Evolutionary conservation across 2,888 invertebrate species (phyloP).

Genomic region (Hermodice carunculata): DNA sequence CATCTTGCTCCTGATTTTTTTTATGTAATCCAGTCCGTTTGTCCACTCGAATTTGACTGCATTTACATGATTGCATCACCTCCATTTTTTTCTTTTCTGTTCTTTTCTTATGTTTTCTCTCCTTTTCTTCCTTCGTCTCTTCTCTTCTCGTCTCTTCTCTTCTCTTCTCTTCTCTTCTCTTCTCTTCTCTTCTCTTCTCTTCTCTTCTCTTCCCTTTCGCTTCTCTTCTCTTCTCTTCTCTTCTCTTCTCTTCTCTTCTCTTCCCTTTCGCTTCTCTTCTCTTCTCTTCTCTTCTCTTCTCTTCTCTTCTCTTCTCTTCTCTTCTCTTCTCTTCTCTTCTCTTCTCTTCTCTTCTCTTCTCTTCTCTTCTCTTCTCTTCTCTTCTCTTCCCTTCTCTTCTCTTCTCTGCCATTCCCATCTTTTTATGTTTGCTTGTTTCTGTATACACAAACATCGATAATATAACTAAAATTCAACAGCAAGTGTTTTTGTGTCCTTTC

Average conservation of each 20-base stretch:
- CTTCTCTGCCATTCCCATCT: background rate
- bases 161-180: background rate
- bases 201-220: background rate
- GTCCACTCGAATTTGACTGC: too few species aligned
- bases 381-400: background rate
- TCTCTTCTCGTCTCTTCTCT: background rate
- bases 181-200: background rate
- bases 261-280: background rate
- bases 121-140: background rate
- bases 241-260: background rate
- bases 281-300: background rate
- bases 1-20: too few species aligned
- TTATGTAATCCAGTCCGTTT: too few species aligned
- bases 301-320: background rate
- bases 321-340: background rate
- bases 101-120: background rate
- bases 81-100: background rate
- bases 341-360: background rate
- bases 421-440: background rate
- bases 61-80: too few species aligned
- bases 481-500: too few species aligned
- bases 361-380: background rate
- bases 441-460: too few species aligned
- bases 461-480: too few species aligned
- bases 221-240: background rate